Base-by-base conservation (phyloP, 2,797 vertebrate genomes). In the Silurus aristotelis region DNA sequence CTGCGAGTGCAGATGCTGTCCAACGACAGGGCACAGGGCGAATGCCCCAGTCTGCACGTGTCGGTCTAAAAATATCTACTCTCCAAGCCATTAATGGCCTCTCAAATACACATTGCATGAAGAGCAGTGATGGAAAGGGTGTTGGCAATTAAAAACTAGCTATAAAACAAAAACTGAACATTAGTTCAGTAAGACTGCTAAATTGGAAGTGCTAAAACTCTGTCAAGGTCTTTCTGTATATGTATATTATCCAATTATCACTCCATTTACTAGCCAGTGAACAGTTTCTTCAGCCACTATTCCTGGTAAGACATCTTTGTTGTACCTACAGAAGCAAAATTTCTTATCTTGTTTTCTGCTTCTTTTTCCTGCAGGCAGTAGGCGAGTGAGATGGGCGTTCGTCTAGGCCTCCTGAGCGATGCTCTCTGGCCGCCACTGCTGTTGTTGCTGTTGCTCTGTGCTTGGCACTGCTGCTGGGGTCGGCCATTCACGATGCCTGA, bases 381-480 rank as follows among this genome's bases (percentile, higher is more conserved):
- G 95, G 93, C 85, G 94, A 93, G 92, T 94, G 95, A 95, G 92
- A 95, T 95, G 94, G 94, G 94, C 91, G 90, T 94, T 93, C 92
- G 91, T 93, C 91, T 90, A 92, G 94, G 92, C 91, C 88, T 91
- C 86, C 92, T 90, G 93, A 95, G 94, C 89, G 91, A 93, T 91
- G 93, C 92, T 91, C 92, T 89, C 66, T 94, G 95, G 95, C 93
- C 80, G 43, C 89, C 90, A 84, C 88, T 92, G 89, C 89, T 93
- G 89, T 90, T 93, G 87, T 86, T 90, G 80, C 83, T 90, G 68
- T 84, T 87, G 88, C 85, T 95, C 76, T 87, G 92, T 85, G 88
- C 91, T 88, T 75, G 84, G 81, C 92, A 90, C 80, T 78, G 89
- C 89, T 94, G 94, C 78, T 88, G 73, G 20, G 92, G 90, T 76